Base-by-base conservation (phyloP, 2,888 invertebrate genomes). In the Heliothis peltigera region DNA sequence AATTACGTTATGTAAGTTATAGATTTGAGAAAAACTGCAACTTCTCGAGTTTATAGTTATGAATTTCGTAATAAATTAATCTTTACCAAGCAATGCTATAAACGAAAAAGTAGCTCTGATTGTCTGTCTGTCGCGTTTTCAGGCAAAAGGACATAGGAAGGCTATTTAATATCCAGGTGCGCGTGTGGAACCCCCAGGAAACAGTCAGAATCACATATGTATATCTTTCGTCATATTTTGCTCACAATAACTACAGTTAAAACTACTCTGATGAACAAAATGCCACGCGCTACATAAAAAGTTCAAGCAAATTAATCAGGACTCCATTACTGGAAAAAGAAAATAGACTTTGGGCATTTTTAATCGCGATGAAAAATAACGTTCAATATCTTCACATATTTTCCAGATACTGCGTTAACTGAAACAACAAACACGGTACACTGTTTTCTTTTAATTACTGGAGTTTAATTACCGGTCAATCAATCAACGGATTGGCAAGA, bases 391-490 rank as follows among this genome's bases (percentile, higher is more conserved):
- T 1, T 53, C 48, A 12, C 8, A 52, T 8, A n/a, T 19, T 64
- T 52, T 19, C 15, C 19, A 21, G 18, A 19, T 2, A 44, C 46
- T 25, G 5, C 22, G 60, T 51, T 54, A 22, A 19, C 46, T 42
- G 15, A 39, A 52, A 67, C 12, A 74, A 68, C 52, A 74, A 61
- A 70, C 52, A 39, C 1, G 21, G 42, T 8, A 18, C 17, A 25
- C 1, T 70, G 69, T 70, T 70, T 74, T 68, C 61, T 56, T 67
- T 68, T 61, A 49, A 67, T 74, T 74, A 70, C 4, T 4, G n/a
- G 10, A 28, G 22, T 44, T 48, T n/a, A 7, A 60, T 32, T 22
- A 22, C 2, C 28, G 17, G 25, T 39, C 46, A 42, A 28, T 54
- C 54, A n/a, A 57, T 57, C 8, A 47, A 22, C 28, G 4, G 18